Percentiles rank a stretch among this genome's conserved stretches.
These are phyloP conservation scores for Phaedon cochleariae DNA, from an alignment of 2,888 invertebrate species.

Conservation along the genomic window DNA sequence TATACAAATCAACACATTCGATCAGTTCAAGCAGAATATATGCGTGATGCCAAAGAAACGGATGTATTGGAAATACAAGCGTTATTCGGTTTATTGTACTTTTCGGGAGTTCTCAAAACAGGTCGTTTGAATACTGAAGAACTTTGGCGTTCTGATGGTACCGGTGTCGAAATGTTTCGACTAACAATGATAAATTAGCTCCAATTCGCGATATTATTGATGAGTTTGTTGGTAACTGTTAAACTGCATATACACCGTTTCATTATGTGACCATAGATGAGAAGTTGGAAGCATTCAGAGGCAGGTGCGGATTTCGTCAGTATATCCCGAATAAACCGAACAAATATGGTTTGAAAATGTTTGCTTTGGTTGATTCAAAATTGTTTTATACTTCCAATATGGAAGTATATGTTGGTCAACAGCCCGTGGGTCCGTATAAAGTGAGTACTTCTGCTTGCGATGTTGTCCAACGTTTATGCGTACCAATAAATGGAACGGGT, in stretches of 20 bases:
- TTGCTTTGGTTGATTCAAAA: conserved; percentile 20
- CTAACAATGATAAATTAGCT: conserved; percentile 17
- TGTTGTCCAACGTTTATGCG: conserved; percentile 29
- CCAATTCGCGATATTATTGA: neutral
- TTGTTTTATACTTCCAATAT: conserved; percentile 20
- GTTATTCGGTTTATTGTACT: neutral
- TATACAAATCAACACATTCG: neutral
- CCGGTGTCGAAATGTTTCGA: conserved; percentile 12
- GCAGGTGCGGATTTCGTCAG: conserved; percentile 19
- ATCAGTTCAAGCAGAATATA: neutral
- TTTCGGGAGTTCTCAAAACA: neutral
- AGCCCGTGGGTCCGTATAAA: conserved; percentile 24
- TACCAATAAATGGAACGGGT: conserved; percentile 27
- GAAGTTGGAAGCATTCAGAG: conserved; percentile 19
- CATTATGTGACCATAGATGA: conserved; percentile 21
- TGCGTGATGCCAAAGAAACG: neutral
- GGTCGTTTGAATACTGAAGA: neutral
- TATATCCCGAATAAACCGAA: conserved; percentile 21
- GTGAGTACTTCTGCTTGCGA: conserved; percentile 24
- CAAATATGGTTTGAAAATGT: conserved; percentile 23
- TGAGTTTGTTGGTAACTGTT: neutral
- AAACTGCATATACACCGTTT: neutral
- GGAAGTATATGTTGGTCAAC: conserved; percentile 23
- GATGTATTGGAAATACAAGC: neutral
- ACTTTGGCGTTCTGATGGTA: conserved; percentile 1